A percentile compares a stretch with the other conserved stretches of the same genome.
Conservation (phyloP, 1,140 invertebrate species). For the Drosophila oshimai region DNA sequence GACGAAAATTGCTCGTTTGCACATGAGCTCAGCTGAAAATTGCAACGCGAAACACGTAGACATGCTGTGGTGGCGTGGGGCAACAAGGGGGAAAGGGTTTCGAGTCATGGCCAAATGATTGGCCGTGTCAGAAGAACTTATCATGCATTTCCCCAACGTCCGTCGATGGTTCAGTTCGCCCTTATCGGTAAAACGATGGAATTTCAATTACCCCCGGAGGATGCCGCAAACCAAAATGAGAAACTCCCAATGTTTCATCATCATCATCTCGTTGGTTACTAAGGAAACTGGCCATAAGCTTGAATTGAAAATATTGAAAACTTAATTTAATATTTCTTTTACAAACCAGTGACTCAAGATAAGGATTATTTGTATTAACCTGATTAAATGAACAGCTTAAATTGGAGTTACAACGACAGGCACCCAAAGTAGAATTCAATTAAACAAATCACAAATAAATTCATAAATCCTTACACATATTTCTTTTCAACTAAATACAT, state of each 20-base stretch:
- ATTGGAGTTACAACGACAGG: not conserved
- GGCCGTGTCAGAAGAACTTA: conserved; percentile 74
- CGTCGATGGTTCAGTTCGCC: conserved; percentile 16
- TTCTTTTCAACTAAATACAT: conserved; percentile 18
- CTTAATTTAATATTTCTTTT: too few relatives aligned
- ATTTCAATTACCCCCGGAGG: conserved; percentile 58
- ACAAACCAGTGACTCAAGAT: too few relatives aligned
- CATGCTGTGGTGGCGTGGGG: not conserved
- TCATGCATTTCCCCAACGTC: conserved; percentile 52
- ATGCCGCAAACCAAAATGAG: conserved; percentile 8
- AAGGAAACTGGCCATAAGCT: not conserved
- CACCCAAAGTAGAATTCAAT: not conserved
- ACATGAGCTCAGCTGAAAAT: conserved; percentile 78
- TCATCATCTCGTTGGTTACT: not conserved
- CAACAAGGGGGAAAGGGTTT: not conserved
- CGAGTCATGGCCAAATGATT: conserved; percentile 56
- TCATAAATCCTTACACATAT: conserved; percentile 15
- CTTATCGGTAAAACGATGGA: conserved; percentile 49
- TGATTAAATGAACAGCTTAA: too few relatives aligned
- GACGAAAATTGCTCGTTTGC: conserved; percentile 65
- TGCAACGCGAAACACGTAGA: conserved; percentile 75
- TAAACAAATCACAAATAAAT: conserved; percentile 15
- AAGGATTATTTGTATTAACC: too few relatives aligned
- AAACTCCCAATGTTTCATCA: not conserved
- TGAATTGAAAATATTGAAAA: too few relatives aligned